These are phyloP conservation scores for Cheilosia impressa DNA, from an alignment of 2,888 invertebrate genomes.

Conservation along the genomic window DNA sequence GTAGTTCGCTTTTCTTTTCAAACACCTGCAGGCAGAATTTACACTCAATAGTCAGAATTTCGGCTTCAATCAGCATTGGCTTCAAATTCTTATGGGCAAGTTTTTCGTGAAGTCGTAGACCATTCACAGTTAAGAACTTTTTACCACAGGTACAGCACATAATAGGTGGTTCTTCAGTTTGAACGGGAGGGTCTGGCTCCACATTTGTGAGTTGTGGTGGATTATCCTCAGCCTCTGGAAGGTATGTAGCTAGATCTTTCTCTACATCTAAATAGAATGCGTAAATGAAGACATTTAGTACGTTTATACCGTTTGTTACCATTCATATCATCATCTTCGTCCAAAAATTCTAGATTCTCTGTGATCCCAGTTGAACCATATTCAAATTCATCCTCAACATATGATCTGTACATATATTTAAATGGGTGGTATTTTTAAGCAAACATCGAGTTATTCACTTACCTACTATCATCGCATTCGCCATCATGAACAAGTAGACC, in stretches of 20 bases:
- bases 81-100: conserved; percentile 84
- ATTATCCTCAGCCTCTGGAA: background rate
- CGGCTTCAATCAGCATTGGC: conserved; percentile 23
- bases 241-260: background rate
- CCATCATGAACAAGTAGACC: background rate
- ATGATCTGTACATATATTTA: background rate
- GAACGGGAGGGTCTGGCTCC: background rate
- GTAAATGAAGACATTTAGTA: background rate
- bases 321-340: conserved; percentile 23
- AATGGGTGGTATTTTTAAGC: background rate
- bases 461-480: conserved; percentile 4
- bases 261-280: background rate
- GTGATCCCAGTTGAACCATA: background rate
- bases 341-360: conserved; percentile 43
- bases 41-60: conserved; percentile 37
- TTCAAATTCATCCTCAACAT: conserved; percentile 2
- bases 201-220: background rate
- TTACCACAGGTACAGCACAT: conserved; percentile 63
- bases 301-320: background rate
- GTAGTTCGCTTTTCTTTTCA: conserved; percentile 17
- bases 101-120: conserved; percentile 74
- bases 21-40: conserved; percentile 50
- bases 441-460: background rate
- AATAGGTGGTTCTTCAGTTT: conserved; percentile 7
- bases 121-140: conserved; percentile 56